Percentiles rank a stretch among this genome's conserved stretches.
Evolutionary conservation across 2,888 invertebrate genomes (phyloP).

Genomic region (Agriotes lineatus): DNA sequence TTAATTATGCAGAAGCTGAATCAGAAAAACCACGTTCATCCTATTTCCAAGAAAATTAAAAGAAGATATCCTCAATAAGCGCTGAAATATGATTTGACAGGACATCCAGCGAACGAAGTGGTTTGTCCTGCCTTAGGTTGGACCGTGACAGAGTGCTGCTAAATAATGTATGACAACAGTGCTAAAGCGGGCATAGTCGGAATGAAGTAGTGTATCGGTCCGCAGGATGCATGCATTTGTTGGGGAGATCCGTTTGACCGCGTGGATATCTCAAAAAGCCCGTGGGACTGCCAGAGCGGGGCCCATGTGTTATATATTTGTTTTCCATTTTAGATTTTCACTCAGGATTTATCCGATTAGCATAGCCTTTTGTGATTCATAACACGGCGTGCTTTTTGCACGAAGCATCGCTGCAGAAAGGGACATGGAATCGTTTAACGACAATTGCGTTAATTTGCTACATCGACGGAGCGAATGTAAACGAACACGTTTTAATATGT

Average conservation of each 20-base stretch:
- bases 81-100: conserved; percentile 47
- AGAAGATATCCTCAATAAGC: neutral
- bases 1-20: too few species aligned
- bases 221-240: conserved; percentile 49
- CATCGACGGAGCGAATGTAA: neutral
- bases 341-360: conserved; percentile 47
- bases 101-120: conserved; percentile 47
- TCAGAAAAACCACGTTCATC: too few species aligned
- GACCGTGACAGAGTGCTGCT: conserved; percentile 56
- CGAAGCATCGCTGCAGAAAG: too few species aligned
- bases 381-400: conserved; percentile 28
- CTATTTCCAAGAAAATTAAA: neutral
- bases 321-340: conserved; percentile 48
- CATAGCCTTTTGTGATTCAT: conserved; percentile 45
- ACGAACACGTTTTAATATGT: too few species aligned
- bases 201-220: conserved; percentile 45
- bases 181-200: conserved; percentile 47
- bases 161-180: conserved; percentile 54
- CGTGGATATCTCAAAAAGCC: conserved; percentile 50
- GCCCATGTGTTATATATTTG: conserved; percentile 50
- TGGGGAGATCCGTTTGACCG: conserved; percentile 48
- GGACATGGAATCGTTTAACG: neutral
- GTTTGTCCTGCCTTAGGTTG: conserved; percentile 52
- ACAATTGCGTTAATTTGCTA: too few species aligned
- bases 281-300: conserved; percentile 49